Base-by-base conservation (phyloP, 2,888 invertebrate genomes). In the Adelphocoris suturalis region DNA sequence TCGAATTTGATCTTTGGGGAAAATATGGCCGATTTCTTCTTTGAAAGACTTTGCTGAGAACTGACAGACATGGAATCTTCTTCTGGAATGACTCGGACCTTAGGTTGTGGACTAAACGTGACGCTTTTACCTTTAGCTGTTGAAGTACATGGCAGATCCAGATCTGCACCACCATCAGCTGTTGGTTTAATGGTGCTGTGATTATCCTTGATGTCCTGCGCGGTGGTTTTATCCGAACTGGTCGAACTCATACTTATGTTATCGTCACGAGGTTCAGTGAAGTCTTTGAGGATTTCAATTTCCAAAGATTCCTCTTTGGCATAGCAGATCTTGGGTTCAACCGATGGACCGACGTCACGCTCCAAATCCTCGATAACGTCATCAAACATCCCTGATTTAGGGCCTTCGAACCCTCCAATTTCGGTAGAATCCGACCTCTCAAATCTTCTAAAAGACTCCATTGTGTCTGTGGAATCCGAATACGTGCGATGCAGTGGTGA, bases 1-100 rank as follows among this genome's bases (percentile, higher is more conserved):
- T 68, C 90, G 14, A 90, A 82, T 9, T 48, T 76, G 9, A 90
- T 48, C 46, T 89, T 89, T 19, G 90, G 90, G 23, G 90, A 90
- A 27, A 90, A 90, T 57, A 78, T 37, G 55, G 76, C 0, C 1
- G 23, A 47, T 16, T 86, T 86, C n/a, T 88, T 88, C 27, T 48
- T 27, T 16, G 55, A n/a, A 13, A 37, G 27, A 19, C 48, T 46
- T 14, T 14, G 82, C 52, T 82, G n/a, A 2, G 46, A 14, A 11
- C 2, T n/a, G 4, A 12, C 52, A 3, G 28, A 48, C 16, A 52
- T 19, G 61, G 61, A 14, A 19, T 37, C 46, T 19, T 28, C 47
- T 16, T 86, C 86, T 86, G 47, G 19, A 19, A 86, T 86, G 75
- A 86, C 9, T 16, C 68, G 37, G 4, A 86, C 86, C 19, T 19